Percentiles rank a stretch among this genome's conserved stretches.
Evolutionary conservation across 2,888 invertebrate species (phyloP).

Genomic region (Tortrix viridana): DNA sequence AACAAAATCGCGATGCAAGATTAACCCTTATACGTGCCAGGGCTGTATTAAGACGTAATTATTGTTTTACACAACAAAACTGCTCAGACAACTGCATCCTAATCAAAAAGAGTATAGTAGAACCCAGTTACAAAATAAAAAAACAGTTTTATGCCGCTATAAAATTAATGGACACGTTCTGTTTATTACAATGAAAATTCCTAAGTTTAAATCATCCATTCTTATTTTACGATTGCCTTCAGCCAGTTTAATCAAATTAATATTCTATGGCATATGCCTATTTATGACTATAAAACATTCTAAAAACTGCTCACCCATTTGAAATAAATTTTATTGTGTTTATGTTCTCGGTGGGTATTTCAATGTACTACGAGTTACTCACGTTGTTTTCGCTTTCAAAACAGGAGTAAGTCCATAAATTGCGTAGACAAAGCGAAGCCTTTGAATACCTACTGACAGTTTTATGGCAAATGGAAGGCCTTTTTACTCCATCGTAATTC

Average conservation of each 20-base stretch:
- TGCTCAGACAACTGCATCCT: too few species aligned
- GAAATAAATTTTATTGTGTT: constrained; percentile 28
- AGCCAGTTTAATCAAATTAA: constrained; percentile 31
- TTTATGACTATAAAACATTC: constrained; percentile 30
- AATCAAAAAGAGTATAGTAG: neutral
- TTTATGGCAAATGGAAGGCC: neutral
- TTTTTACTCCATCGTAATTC: too few species aligned
- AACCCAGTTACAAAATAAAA: constrained; percentile 5
- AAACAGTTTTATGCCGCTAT: constrained; percentile 49
- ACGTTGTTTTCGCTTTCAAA: neutral
- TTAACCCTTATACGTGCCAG: constrained; percentile 45
- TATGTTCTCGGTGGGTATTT: constrained; percentile 11
- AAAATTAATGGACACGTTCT: constrained; percentile 56
- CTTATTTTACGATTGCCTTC: constrained; percentile 25
- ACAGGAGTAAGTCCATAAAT: neutral
- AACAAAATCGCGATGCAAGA: constrained; percentile 50
- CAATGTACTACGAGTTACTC: neutral
- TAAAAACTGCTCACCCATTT: constrained; percentile 15
- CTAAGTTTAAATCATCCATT: constrained; percentile 12
- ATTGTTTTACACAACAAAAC: neutral
- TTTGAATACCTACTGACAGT: neutral
- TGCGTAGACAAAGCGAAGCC: neutral
- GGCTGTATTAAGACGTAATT: constrained; percentile 36
- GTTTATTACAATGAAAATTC: constrained; percentile 47
- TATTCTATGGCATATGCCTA: constrained; percentile 27